Base-by-base conservation (phyloP, 2,113 vertebrate species). In the Zosterops japonicus region DNA sequence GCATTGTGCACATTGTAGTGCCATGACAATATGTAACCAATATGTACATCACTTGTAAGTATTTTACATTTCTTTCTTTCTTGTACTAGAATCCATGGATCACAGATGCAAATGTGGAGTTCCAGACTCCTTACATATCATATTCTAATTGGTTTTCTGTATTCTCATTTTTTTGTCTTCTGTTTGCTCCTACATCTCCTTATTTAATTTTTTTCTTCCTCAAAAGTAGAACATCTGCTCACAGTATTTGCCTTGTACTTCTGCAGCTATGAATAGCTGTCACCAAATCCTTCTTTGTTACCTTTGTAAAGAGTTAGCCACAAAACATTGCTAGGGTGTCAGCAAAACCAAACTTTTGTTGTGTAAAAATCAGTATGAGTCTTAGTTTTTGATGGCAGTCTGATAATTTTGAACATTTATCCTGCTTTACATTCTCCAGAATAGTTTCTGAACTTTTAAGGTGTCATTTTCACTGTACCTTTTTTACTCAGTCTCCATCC, bases 111-210 rank as follows among this genome's bases (percentile, higher is more conserved):
- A 61, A 44, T 41, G 69, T 8, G 46, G 52, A 61, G 35, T 44
- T 80, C 42, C n/a, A n/a, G 70, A 63, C 52, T 61, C 97, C 96
- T 97, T 95, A 97, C 96, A 95, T 59, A 80, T 52, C 57, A 39
- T 82, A 55, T 68, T 84, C 47, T 25, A 77, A 55, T 77, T 28
- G 31, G n/a, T 84, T 87, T 87, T 85, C 46, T 13, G 16, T 71
- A 52, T 44, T 85, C 41, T 59, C 33, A 56, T 44, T 47, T 39
- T 47, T 41, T 82, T 80, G 23, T 91, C 53, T 88, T 88, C 84
- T 44, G 21, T 63, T 89, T 96, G 60, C 89, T 83, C 86, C 50
- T 94, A 61, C 84, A 83, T 19, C 27, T 87, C 80, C 55, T 70
- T 65, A 57, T 70, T 79, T 79, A 81, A 29, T 23, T 89, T 92